phyloP scores from a whole-genome alignment of 1,140 invertebrate species.

The Eumaeus atala region DNA sequence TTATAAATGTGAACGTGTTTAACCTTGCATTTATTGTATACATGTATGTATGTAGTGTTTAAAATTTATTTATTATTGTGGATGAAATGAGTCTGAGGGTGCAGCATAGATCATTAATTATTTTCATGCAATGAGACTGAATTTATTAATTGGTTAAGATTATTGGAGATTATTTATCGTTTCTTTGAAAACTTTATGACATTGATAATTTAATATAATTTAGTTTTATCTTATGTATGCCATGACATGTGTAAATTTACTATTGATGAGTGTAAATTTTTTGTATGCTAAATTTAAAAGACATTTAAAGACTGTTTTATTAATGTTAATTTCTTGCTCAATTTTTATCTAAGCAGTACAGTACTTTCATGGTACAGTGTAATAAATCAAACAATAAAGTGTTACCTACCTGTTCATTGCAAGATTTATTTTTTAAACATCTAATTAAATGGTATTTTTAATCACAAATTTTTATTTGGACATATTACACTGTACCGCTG shows the following conservation, averaged over 20 bases:
- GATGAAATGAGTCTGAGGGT: constrained; percentile 38
- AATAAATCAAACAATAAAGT: neutral
- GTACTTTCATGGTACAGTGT: neutral
- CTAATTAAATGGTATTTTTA: too few species aligned
- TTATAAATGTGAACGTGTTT: constrained; percentile 21
- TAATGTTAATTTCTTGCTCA: constrained; percentile 38
- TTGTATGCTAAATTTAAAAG: constrained; percentile 22
- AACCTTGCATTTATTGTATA: constrained; percentile 31
- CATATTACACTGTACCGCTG: too few species aligned
- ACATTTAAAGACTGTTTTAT: constrained; percentile 36
- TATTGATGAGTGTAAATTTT: constrained; percentile 13
- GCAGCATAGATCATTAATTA: constrained; percentile 16
- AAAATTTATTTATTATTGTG: constrained; percentile 12
- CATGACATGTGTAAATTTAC: constrained; percentile 14
- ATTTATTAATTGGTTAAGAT: constrained; percentile 61
- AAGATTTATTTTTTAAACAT: too few species aligned
- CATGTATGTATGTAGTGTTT: constrained; percentile 3
- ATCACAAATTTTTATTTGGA: too few species aligned
- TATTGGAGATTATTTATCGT: constrained; percentile 66
- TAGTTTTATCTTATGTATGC: constrained; percentile 20
- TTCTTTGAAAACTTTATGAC: constrained; percentile 37
- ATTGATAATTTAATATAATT: constrained; percentile 32
- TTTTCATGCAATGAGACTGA: constrained; percentile 68
- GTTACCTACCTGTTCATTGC: neutral
- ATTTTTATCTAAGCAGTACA: constrained; percentile 16